Percentiles rank a stretch among this genome's conserved stretches.
Evolutionary conservation across 2,797 vertebrate species (phyloP).

Genomic region (Lepilemur ruficaudatus): DNA sequence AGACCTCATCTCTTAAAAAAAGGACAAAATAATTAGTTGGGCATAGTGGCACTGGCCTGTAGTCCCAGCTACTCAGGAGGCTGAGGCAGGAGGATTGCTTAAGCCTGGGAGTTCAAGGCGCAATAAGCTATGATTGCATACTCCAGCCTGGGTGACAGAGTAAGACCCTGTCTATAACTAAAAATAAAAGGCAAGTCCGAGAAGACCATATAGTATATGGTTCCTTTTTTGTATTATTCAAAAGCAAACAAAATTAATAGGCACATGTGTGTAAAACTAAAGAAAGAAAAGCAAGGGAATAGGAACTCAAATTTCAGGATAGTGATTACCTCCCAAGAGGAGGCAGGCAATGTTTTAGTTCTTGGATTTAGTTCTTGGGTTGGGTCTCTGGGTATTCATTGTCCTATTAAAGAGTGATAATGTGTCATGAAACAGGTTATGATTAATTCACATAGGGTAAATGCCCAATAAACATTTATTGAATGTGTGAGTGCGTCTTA

Average conservation of each 20-base stretch:
- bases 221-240: conserved; percentile 26
- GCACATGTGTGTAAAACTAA: neutral
- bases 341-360: neutral
- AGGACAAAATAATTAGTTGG: no score
- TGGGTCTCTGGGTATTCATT: neutral
- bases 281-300: neutral
- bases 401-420: neutral
- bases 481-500: neutral
- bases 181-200: neutral
- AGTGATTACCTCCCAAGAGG: neutral
- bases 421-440: neutral
- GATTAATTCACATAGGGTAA: neutral
- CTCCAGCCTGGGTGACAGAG: neutral
- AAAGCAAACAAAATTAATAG: neutral
- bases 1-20: no score
- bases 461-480: neutral
- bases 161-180: neutral
- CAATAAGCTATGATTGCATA: no score
- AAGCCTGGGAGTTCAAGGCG: no score
- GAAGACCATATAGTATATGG: neutral
- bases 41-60: no score
- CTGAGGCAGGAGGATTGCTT: no score
- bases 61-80: no score
- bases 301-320: neutral
- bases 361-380: neutral